phyloP scores from a whole-genome alignment of 2,888 invertebrate species.

The Acronicta aceris region DNA sequence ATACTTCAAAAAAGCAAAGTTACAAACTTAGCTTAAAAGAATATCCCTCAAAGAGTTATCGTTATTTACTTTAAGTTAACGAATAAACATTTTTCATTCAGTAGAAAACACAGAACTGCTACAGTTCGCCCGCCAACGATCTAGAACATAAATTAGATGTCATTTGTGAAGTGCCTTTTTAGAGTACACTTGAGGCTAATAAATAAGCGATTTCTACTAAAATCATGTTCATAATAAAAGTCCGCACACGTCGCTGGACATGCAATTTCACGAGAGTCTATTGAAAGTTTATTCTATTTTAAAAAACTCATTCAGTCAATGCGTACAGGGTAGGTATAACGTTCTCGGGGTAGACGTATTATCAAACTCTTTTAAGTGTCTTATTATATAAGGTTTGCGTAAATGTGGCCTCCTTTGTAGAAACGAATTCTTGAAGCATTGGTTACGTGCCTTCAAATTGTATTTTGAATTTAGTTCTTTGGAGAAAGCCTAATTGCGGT shows the following conservation, averaged over 20 bases:
- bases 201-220: not conserved
- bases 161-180: conserved; percentile 11
- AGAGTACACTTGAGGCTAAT: conserved; percentile 1
- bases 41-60: no score
- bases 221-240: not conserved
- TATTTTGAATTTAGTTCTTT: conserved; percentile 7
- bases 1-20: conserved; percentile 3
- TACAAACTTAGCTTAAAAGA: no score
- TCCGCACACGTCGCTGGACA: not conserved
- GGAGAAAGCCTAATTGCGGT: not conserved
- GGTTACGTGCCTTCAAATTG: conserved; percentile 1
- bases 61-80: no score
- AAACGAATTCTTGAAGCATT: not conserved
- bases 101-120: conserved; percentile 30
- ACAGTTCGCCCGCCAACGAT: conserved; percentile 29
- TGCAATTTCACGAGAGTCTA: not conserved
- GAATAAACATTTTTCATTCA: no score
- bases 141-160: no score
- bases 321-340: no score
- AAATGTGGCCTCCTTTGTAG: conserved; percentile 8
- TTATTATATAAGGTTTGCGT: conserved; percentile 8
- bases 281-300: conserved; percentile 1
- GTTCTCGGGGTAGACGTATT: no score
- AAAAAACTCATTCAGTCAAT: conserved; percentile 1
- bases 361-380: no score